Evolutionary conservation across 2,888 invertebrate species (phyloP), one percentile per base, ranked within the genome.

Genomic region (Oegoconia quadripuncta): DNA sequence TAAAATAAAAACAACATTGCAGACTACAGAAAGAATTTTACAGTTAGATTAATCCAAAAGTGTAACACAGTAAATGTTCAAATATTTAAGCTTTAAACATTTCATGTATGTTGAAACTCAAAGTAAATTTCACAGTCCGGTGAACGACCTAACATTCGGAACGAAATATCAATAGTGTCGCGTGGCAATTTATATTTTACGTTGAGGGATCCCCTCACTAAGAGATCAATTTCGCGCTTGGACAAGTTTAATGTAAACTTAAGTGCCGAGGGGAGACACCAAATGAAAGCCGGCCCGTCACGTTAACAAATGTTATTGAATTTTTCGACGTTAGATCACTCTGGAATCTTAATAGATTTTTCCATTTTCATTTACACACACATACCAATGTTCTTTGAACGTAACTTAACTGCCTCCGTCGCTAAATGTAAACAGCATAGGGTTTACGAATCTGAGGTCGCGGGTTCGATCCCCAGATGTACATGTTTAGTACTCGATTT

Each of bases 191-290:
- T 80, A 76, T 79, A 78, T 79, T 80, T 77, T 75, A n/a, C 75
- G 69, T 67, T 74, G 73, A 73, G 71, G 65, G 73, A 66, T 61
- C 74, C 74, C 79, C 77, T 76, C 70, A 78, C 79, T 81, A 80
- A 83, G 79, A 87, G 86, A 86, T 86, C 83, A 87, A 87, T 87
- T 87, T 87, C 84, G 75, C 86, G 86, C 82, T 79, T 80, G 80
- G 81, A 75, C 81, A 78, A 77, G 65, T 75, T 81, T 82, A 82
- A 84, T 82, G 86, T 82, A 82, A 83, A 80, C 82, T 82, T 80
- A 80, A 83, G 77, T 78, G 83, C 74, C 70, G 59, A 79, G 83
- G 82, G 86, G 67, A 65, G 63, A 54, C 53, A 55, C 66, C 77
- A 76, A 79, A 81, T 79, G 79, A 78, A 78, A 80, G 68, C 69